A percentile compares a stretch with the other conserved stretches of the same genome.
Conservation (phyloP, 2,888 invertebrate species). For the Ichneumoninae sp. region DNA sequence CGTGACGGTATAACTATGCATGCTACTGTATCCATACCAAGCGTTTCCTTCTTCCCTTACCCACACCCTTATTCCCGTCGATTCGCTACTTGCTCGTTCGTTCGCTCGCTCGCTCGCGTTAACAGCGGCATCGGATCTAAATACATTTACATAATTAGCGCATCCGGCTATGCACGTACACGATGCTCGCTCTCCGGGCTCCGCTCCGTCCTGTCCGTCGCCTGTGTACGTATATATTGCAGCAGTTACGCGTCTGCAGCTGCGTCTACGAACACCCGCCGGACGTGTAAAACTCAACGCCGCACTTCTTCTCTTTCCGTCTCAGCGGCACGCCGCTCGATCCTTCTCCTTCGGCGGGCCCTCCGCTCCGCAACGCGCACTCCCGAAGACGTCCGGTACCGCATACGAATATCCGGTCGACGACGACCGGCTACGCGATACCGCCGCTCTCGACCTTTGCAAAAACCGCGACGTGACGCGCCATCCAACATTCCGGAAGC, state of each 20-base stretch:
- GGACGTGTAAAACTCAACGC: conserved; percentile 48
- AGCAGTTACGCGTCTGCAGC: conserved; percentile 28
- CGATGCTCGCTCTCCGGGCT: conserved; percentile 64
- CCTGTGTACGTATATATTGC: conserved; percentile 16
- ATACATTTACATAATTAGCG: conserved; percentile 80
- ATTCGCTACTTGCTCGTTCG: conserved; percentile 61
- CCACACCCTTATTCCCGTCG: conserved; percentile 42
- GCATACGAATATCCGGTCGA: conserved; percentile 56
- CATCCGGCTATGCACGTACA: conserved; percentile 74
- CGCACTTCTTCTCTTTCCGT: conserved; percentile 19
- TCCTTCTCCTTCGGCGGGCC: neutral
- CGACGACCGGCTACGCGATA: conserved; percentile 11
- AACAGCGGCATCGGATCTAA: conserved; percentile 76
- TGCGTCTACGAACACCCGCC: conserved; percentile 38
- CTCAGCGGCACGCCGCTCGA: neutral
- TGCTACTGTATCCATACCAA: conserved; percentile 18
- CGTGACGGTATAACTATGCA: conserved; percentile 8
- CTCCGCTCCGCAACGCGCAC: neutral
- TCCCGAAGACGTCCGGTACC: conserved; percentile 54
- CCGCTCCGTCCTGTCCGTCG: conserved; percentile 22
- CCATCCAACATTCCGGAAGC: conserved; percentile 3
- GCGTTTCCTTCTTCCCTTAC: conserved; percentile 13
- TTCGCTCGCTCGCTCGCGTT: conserved; percentile 70
- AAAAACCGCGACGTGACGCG: conserved; percentile 25
- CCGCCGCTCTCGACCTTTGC: neutral